Percentiles rank a stretch among this genome's conserved stretches.
These are phyloP conservation scores for Oreocharis arfaki DNA, from an alignment of 2,113 vertebrate species.

Conservation along the genomic window DNA sequence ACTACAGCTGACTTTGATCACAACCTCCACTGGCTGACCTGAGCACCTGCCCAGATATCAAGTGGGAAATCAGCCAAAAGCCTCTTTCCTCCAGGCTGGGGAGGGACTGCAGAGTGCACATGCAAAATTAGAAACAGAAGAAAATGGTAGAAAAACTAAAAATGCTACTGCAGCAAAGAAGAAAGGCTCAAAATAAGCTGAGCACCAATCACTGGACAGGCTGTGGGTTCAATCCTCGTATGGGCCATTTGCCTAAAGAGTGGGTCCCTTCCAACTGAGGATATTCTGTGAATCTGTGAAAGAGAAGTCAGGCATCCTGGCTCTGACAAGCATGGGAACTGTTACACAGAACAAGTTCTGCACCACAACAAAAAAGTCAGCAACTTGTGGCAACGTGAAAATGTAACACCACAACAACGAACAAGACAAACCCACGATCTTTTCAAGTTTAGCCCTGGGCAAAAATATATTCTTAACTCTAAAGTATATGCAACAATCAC, in stretches of 20 bases:
- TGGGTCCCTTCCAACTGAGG: neutral
- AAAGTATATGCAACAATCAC: neutral
- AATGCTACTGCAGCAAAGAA: neutral
- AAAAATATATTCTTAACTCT: neutral
- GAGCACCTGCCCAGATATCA: neutral
- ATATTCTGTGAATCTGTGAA: neutral
- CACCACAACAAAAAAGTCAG: neutral
- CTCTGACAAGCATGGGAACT: neutral
- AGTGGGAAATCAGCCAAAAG: neutral
- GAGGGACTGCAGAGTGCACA: neutral
- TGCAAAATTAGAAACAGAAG: neutral
- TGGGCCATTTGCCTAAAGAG: neutral
- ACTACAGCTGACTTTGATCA: neutral
- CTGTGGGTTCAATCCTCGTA: rapidly evolving
- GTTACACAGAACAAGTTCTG: neutral
- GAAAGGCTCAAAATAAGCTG: neutral
- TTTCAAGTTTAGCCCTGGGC: neutral
- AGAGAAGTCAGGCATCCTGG: neutral
- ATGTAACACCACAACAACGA: neutral
- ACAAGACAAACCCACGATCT: neutral
- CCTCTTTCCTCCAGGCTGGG: neutral
- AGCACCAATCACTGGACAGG: neutral
- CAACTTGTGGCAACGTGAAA: neutral
- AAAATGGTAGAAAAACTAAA: neutral
- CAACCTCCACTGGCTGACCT: neutral